These are phyloP conservation scores for Mastomys natalensis DNA, from an alignment of 2,113 vertebrate species.

Conservation along the genomic window DNA sequence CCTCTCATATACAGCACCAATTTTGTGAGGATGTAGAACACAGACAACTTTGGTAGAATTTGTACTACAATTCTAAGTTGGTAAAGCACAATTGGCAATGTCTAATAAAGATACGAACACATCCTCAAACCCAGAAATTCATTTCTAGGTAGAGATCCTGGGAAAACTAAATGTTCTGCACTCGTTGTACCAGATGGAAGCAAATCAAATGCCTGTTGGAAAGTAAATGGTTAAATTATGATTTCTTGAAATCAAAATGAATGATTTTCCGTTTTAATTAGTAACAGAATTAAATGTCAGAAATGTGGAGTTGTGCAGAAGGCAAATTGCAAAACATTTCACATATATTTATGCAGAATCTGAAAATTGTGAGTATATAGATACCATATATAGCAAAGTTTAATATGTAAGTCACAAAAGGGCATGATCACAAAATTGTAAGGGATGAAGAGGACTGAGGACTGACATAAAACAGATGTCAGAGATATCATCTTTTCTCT, in stretches of 20 bases:
- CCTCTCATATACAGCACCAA: neutral
- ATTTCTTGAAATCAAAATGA: constrained; percentile 42
- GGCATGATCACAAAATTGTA: constrained; percentile 26
- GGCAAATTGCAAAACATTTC: neutral
- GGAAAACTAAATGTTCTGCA: constrained; percentile 32
- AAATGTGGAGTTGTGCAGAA: constrained; percentile 7
- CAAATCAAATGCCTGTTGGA: constrained; percentile 51
- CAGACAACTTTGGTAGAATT: neutral
- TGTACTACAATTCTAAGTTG: constrained; percentile 26
- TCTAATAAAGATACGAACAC: neutral
- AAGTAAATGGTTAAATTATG: constrained; percentile 40
- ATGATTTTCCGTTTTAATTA: constrained; percentile 8
- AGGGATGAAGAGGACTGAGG: neutral
- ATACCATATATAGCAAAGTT: neutral
- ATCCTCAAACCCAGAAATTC: constrained; percentile 38
- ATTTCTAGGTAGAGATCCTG: constrained; percentile 11
- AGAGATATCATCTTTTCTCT: neutral
- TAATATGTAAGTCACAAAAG: constrained; percentile 3
- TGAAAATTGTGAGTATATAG: constrained; percentile 49
- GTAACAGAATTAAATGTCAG: constrained; percentile 48
- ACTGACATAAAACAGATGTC: neutral
- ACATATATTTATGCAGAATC: neutral
- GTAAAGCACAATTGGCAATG: constrained; percentile 29
- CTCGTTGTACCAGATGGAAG: constrained; percentile 41
- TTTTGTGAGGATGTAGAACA: constrained; percentile 27